A percentile compares a stretch with the other conserved stretches of the same genome.
Evolutionary conservation across 2,113 vertebrate species (phyloP).

Genomic region (Haliaeetus leucogaster): DNA sequence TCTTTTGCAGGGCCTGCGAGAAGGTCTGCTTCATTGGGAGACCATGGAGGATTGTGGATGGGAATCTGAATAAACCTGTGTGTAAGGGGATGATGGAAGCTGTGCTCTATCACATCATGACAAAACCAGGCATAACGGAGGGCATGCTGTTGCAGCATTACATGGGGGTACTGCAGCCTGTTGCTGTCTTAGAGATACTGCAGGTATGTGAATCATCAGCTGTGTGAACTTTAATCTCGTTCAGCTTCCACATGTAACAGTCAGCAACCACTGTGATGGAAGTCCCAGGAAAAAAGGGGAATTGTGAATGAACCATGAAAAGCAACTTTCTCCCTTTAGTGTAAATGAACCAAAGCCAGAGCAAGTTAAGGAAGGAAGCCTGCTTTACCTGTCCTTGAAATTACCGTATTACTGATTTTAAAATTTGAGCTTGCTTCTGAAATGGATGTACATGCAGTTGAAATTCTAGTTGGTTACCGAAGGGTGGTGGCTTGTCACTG

Average conservation of each 20-base stretch:
- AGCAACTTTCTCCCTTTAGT: background rate
- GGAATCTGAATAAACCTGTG: constrained; percentile 85
- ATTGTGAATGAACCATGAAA: background rate
- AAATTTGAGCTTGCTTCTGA: background rate
- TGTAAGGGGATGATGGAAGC: constrained; percentile 96
- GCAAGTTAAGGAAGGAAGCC: background rate
- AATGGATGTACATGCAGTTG: background rate
- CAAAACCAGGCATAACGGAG: constrained; percentile 80
- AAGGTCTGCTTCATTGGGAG: constrained; percentile 82
- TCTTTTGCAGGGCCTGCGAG: constrained; percentile 48
- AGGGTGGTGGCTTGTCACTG: background rate
- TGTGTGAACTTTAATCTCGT: background rate
- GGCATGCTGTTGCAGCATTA: constrained; percentile 82
- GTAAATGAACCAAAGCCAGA: background rate
- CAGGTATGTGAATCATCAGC: constrained; percentile 72
- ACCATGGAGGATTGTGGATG: constrained; percentile 92
- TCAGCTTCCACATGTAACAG: background rate
- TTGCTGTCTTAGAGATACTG: constrained; percentile 84
- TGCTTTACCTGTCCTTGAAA: background rate
- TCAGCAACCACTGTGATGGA: background rate
- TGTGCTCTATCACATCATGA: constrained; percentile 89
- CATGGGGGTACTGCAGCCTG: constrained; percentile 82
- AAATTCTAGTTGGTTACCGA: background rate
- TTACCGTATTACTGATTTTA: background rate
- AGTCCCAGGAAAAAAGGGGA: background rate